Conservation (phyloP, 2,888 invertebrate species). For the Leucophora obtusa region DNA sequence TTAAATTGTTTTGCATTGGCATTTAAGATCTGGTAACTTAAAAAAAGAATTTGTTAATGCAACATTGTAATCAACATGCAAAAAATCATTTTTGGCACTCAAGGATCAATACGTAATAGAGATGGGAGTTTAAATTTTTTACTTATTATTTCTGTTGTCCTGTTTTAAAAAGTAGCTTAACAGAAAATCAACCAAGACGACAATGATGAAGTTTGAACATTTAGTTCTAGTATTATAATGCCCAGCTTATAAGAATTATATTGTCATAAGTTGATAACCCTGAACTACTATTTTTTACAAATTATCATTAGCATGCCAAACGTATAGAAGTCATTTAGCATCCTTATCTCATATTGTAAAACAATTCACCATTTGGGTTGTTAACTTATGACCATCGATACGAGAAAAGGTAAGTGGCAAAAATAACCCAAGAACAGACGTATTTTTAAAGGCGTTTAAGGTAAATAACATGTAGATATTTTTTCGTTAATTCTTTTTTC, state of each 20-base stretch:
- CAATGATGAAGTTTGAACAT: neutral
- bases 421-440: neutral
- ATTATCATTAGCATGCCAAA: too few species aligned
- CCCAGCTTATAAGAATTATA: neutral
- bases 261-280: too few species aligned
- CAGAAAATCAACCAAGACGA: neutral
- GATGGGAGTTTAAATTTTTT: neutral
- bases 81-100: neutral
- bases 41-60: too few species aligned
- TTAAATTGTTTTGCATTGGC: too few species aligned
- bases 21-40: too few species aligned
- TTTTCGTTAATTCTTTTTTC: constrained; percentile 1
- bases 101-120: neutral
- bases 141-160: neutral
- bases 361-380: too few species aligned
- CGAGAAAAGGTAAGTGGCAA: neutral
- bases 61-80: neutral
- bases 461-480: constrained; percentile 35
- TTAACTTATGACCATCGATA: neutral
- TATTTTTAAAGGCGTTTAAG: neutral
- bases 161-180: constrained; percentile 14
- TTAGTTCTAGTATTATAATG: neutral
- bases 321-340: too few species aligned
- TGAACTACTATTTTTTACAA: too few species aligned
- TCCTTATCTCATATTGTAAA: too few species aligned